Conservation (phyloP, 1,140 invertebrate genomes). For the Brachionus plicatilis region DNA sequence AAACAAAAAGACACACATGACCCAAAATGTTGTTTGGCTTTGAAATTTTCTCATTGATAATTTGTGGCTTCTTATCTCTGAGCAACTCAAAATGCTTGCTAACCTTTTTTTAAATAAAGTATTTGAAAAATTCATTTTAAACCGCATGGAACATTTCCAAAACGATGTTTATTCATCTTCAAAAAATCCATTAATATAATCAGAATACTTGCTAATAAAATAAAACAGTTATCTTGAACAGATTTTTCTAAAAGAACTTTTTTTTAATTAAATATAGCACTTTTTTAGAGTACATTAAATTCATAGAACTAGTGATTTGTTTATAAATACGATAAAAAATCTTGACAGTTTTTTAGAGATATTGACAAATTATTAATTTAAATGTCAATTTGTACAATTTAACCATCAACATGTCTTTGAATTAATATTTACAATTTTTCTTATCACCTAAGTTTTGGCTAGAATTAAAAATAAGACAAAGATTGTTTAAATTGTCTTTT, state of each 20-base stretch:
- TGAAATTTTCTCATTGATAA: neutral
- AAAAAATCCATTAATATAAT: neutral
- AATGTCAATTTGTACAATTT: neutral
- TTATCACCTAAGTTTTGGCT: neutral
- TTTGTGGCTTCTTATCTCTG: neutral
- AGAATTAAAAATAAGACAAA: neutral
- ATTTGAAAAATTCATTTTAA: neutral
- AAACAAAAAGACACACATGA: neutral
- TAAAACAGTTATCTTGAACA: neutral
- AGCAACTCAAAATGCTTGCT: neutral
- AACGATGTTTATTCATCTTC: neutral
- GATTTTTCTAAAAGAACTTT: neutral
- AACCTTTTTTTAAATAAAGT: neutral
- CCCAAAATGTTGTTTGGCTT: neutral
- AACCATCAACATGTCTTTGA: neutral
- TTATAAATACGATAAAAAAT: neutral
- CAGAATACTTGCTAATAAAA: neutral
- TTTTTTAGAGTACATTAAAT: neutral
- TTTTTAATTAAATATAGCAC: neutral
- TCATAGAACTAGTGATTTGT: neutral
- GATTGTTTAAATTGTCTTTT: neutral
- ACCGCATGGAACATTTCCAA: neutral
- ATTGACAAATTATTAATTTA: neutral
- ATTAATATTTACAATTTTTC: neutral
- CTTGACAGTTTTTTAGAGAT: neutral